Base-by-base conservation (phyloP, 2,888 invertebrate species). In the Temnothorax ravouxi region DNA sequence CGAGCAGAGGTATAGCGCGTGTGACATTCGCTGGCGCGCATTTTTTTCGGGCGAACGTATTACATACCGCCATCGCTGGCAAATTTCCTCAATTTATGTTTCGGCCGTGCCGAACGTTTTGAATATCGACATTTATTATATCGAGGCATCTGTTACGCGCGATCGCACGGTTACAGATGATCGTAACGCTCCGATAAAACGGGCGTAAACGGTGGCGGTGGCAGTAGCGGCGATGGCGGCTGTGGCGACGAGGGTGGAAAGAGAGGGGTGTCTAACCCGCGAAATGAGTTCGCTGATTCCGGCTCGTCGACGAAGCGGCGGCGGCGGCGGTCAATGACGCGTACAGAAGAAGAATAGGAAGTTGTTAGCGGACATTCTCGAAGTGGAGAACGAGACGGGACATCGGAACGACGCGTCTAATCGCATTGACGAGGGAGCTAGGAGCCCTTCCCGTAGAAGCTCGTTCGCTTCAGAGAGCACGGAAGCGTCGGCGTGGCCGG, bases 121-220 rank as follows among this genome's bases (percentile, higher is more conserved):
- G 34, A 59, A 79, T 79, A 79, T 71, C 79, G 79, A 80, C 72
- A 80, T 80, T 80, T 80, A 80, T 79, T 79, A 71, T 71, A 79
- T 80, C 79, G 59, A 80, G 72, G 59, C 79, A 80, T 80, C 59
- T 80, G 79, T 80, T 80, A 72, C 59, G 71, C 59, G 21, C 79
- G 34, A 59, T 71, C 79, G 56, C 75, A 18, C 59, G 34, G 44
- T 59, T 72, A 80, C 72, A 25, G 56, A 50, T 80, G 72, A 80
- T 80, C 72, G 47, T 72, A 72, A 61, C 47, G 59, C 47, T 59
- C 56, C 25, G 79, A 80, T 72, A 80, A 80, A 80, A 59, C 47
- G 59, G 13, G 25, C 34, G 59, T 56, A 71, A 56, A 21, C 50
- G 47, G 47, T 9, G 47, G 41, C 18, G 41, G 25, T 8, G n/a